Percentiles rank a stretch among this genome's conserved stretches.
Evolutionary conservation across 2,888 invertebrate genomes (phyloP).

Genomic region (Euproctis similis): DNA sequence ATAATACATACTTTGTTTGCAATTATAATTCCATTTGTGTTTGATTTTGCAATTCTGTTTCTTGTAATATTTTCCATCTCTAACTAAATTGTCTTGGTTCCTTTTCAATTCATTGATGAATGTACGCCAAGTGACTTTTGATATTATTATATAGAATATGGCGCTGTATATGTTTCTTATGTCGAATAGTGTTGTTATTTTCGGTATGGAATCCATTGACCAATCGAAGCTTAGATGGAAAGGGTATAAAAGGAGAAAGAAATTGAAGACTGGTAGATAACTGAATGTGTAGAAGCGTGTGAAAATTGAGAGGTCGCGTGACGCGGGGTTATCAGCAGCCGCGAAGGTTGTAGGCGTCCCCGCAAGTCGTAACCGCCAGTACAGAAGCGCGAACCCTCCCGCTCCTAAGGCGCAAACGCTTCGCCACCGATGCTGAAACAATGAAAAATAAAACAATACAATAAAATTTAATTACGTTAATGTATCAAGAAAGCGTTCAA

Average conservation of each 20-base stretch:
- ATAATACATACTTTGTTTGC: constrained; percentile 48
- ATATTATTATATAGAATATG: constrained; percentile 80
- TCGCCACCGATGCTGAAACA: constrained; percentile 81
- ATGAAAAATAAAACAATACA: constrained; percentile 25
- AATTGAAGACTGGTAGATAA: constrained; percentile 94
- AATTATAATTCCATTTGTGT: constrained; percentile 62
- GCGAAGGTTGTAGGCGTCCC: constrained; percentile 88
- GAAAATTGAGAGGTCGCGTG: constrained; percentile 86
- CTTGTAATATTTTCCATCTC: constrained; percentile 56
- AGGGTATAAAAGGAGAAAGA: constrained; percentile 90
- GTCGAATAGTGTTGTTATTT: constrained; percentile 86
- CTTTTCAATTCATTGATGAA: constrained; percentile 53
- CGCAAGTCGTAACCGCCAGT: constrained; percentile 86
- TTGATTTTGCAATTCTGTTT: constrained; percentile 59
- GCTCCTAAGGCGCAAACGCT: constrained; percentile 81
- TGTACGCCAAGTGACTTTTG: constrained; percentile 58
- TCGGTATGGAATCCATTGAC: constrained; percentile 98
- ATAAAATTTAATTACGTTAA: no score
- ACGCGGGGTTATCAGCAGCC: constrained; percentile 96
- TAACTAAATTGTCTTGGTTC: constrained; percentile 42
- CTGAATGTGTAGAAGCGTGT: constrained; percentile 92
- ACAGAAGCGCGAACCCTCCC: constrained; percentile 81
- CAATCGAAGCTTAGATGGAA: constrained; percentile 96
- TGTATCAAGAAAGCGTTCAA: constrained; percentile 14
- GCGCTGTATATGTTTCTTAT: constrained; percentile 84